phyloP scores from a whole-genome alignment of 2,113 vertebrate genomes.

The Lepisosteus oculatus region DNA sequence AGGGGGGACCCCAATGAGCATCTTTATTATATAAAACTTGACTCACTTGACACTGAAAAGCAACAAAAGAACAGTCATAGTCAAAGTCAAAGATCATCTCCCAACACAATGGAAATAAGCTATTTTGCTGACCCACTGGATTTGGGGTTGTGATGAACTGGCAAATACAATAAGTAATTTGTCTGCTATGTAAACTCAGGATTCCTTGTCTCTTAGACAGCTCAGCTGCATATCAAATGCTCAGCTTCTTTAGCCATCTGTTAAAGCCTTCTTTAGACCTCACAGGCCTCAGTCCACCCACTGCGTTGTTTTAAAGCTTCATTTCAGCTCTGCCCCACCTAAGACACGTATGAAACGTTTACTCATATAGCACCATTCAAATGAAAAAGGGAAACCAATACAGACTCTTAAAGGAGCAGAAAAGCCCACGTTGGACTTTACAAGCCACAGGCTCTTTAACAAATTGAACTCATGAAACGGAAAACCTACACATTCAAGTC shows the following conservation, averaged over 20 bases:
- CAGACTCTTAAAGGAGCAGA: too few relatives aligned
- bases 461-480: too few relatives aligned
- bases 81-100: not conserved
- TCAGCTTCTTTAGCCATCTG: not conserved
- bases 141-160: conserved; percentile 2
- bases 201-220: conserved; percentile 1
- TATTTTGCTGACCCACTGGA: conserved; percentile 5
- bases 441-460: too few relatives aligned
- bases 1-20: not conserved
- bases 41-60: not conserved
- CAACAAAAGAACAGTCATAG: not conserved
- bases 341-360: too few relatives aligned
- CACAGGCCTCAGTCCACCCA: not conserved
- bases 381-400: too few relatives aligned
- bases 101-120: not conserved
- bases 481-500: too few relatives aligned
- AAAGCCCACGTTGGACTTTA: too few relatives aligned
- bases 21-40: not conserved
- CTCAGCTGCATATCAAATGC: not conserved
- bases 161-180: conserved; percentile 6
- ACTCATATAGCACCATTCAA: too few relatives aligned
- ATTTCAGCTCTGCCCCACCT: too few relatives aligned
- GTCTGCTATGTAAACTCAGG: not conserved
- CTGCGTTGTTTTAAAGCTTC: not conserved
- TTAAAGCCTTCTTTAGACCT: not conserved